Base-by-base conservation (phyloP, 2,797 vertebrate species). In the Cyprinella venusta region DNA sequence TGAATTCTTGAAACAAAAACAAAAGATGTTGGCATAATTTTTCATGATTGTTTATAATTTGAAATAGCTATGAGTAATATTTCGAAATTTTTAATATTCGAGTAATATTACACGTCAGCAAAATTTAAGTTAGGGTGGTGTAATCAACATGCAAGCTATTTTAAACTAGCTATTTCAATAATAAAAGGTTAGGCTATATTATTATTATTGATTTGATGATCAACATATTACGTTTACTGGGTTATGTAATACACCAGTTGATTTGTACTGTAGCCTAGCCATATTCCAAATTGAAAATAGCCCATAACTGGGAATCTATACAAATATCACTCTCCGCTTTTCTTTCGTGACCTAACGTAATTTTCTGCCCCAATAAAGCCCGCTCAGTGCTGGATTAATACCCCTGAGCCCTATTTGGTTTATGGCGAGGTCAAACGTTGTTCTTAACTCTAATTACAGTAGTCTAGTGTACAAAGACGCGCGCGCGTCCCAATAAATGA, bases 401-500 rank as follows among this genome's bases (percentile, higher is more conserved):
- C 77, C 50, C 78, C 10, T 50, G 70, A 75, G 83, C 63, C 79
- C 78, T 76, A 21, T 84, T 68, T 84, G 83, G 83, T 84, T 80
- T 84, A 80, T 76, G 63, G 63, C 21, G 70, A 84, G 78, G 83
- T 84, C 83, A 84, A 84, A 84, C 63, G 78, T 80, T 80, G 83
- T 78, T 80, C 78, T 80, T 75, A 80, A 84, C 77, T 76, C 52
- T 84, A 69, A 76, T 80, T 59, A 75, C 78, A 69, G 83, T 69
- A 68, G 71, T 80, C 64, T 68, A 61, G 79, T 77, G 56, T 79
- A 76, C 88, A 50, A 88, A 80, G 91, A 88, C 91, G 93, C 93
- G 92, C 92, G 89, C 90, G 75, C 91, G 88, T 88, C 85, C 87
- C 82, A 81, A 79, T 93, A 94, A 94, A 89, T 91, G 92, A 90